Conservation (phyloP, 1,140 invertebrate genomes). For the Lithobius niger region DNA sequence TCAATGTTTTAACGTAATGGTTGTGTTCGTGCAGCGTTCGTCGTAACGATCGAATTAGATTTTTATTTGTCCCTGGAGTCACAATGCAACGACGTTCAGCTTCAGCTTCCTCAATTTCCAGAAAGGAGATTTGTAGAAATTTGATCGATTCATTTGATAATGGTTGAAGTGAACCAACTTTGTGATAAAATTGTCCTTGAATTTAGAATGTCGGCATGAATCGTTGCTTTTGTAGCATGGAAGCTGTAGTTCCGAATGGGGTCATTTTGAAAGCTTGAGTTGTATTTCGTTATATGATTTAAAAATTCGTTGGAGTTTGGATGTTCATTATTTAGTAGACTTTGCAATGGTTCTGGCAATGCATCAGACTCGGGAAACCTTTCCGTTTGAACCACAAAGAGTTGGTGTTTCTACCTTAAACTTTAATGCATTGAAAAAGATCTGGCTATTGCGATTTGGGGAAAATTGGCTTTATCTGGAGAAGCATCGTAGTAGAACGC, state of each 20-base stretch:
- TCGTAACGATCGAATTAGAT: slow-evolving; percentile 21
- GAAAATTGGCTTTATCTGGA: no score
- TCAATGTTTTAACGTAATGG: slow-evolving; percentile 25
- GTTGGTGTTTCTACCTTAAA: slow-evolving; percentile 27
- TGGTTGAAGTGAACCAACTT: slow-evolving; percentile 29
- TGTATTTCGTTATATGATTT: slow-evolving; percentile 30
- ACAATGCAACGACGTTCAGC: slow-evolving; percentile 1
- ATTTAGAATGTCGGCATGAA: slow-evolving; percentile 33
- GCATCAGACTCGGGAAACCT: slow-evolving; percentile 22
- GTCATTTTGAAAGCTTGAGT: slow-evolving; percentile 33
- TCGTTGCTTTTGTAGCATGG: slow-evolving; percentile 19
- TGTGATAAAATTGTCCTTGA: slow-evolving; percentile 36
- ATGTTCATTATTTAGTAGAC: not conserved
- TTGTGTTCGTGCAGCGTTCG: slow-evolving; percentile 28
- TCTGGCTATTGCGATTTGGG: no score
- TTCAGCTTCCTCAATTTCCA: slow-evolving; percentile 11
- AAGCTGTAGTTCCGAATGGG: slow-evolving; percentile 29
- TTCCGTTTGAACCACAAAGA: slow-evolving; percentile 30
- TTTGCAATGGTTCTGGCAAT: slow-evolving; percentile 1
- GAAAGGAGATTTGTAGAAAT: slow-evolving; percentile 34
- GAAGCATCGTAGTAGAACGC: no score
- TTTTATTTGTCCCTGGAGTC: slow-evolving; percentile 6
- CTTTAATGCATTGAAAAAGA: slow-evolving; percentile 31
- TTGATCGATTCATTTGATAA: slow-evolving; percentile 21
- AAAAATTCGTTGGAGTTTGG: slow-evolving; percentile 28